These are phyloP conservation scores for Eugnorisma glareosa DNA, from an alignment of 2,888 invertebrate species.

Conservation along the genomic window DNA sequence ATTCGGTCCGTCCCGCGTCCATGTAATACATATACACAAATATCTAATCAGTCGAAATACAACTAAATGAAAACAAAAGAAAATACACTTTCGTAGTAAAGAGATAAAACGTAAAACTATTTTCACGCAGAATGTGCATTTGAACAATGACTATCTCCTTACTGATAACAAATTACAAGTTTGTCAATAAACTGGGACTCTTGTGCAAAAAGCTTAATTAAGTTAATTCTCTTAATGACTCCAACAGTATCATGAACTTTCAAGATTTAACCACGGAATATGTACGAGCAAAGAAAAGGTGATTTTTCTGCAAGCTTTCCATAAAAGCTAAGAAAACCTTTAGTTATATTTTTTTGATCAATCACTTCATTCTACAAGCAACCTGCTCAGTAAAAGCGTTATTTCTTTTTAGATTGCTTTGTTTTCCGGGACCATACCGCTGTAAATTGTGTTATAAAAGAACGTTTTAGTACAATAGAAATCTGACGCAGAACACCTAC, in stretches of 20 bases:
- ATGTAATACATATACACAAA: too few species aligned
- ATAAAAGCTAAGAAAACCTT: not conserved
- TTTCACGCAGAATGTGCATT: too few species aligned
- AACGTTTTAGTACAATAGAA: conserved; percentile 1
- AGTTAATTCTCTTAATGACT: not conserved
- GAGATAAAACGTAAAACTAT: too few species aligned
- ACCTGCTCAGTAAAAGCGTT: not conserved
- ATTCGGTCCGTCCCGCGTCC: too few species aligned
- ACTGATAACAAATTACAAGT: too few species aligned
- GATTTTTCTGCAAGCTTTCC: not conserved
- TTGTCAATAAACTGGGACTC: too few species aligned
- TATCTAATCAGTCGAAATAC: too few species aligned
- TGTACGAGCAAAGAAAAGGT: not conserved
- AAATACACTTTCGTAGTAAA: too few species aligned
- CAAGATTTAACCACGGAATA: not conserved
- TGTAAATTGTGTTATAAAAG: not conserved
- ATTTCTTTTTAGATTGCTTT: not conserved
- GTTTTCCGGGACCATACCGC: not conserved
- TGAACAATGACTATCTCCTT: too few species aligned
- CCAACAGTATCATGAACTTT: not conserved
- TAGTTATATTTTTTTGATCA: not conserved
- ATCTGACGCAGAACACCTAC: not conserved
- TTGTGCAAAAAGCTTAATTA: not conserved
- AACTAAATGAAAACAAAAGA: too few species aligned
- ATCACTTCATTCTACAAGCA: not conserved